Base-by-base conservation (phyloP, 2,797 vertebrate genomes). In the Acanthurus tractus region DNA sequence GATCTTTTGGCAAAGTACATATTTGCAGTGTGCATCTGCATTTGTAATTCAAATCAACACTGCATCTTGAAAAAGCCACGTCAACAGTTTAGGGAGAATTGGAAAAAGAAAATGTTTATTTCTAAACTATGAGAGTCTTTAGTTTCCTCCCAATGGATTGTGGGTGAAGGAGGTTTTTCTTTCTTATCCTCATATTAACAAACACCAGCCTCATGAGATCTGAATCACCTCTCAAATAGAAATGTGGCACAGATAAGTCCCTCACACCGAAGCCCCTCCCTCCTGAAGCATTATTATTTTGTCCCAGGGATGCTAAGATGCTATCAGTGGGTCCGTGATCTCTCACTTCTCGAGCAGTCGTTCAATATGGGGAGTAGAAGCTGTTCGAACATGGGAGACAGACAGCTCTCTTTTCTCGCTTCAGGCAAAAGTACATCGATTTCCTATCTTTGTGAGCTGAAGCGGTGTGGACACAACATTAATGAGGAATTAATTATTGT, bases 1-100 rank as follows among this genome's bases (percentile, higher is more conserved):
- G 86, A 91, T 80, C 68, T 83, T 80, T 81, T 70, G 53, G 71
- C 74, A 78, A 88, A 89, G 78, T 66, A 82, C 63, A 89, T 86
- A 90, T 92, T 93, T 92, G 83, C 86, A 84, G 66, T 82, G 66
- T 83, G 72, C 40, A 75, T 84, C 64, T 23, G 70, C 75, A 91
- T 93, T 93, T 93, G 81, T 90, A 86, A 92, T 92, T 92, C 70
- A 91, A 92, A 90, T 92, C 70, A 87, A 86, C 72, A 84, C 70
- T 63, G 81, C 82, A 86, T 84, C 79, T 76, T 74, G 62, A 76
- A 83, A 76, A 85, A 69, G 69, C 77, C 67, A 45, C 3, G 20
- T 84, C 74, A 64, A 74, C 72, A 46, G 73, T 80, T 82, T 70
- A 57, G 25, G 25, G 69, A 82, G 78, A 88, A 88, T 84, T 63